Evolutionary conservation across 1,140 invertebrate species (phyloP).

Genomic region (Ips typographus): DNA sequence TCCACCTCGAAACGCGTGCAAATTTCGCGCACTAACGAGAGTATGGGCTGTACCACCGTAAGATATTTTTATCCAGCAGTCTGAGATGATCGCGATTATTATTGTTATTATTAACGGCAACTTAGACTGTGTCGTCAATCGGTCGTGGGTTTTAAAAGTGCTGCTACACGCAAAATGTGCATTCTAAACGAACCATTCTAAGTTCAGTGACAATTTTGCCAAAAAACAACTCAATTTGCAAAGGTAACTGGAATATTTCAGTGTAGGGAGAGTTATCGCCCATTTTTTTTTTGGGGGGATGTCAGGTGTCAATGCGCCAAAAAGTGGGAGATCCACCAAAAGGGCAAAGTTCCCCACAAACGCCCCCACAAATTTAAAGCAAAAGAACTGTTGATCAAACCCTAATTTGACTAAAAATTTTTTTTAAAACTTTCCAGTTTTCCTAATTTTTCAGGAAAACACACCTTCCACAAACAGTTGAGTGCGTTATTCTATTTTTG

Average conservation of each 20-base stretch:
- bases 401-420: no score
- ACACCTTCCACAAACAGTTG: no score
- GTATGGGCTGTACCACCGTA: constrained; percentile 35
- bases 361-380: background rate
- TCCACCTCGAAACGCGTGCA: constrained; percentile 13
- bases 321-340: background rate
- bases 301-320: background rate
- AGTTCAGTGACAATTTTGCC: background rate
- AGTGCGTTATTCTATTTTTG: no score
- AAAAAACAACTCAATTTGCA: background rate
- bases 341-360: background rate
- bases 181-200: background rate
- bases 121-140: background rate
- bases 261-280: background rate
- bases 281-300: background rate
- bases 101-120: constrained; percentile 16
- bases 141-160: constrained; percentile 3
- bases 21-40: constrained; percentile 34
- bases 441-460: no score
- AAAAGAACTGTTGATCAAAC: no score
- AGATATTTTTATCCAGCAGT: constrained; percentile 28
- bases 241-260: background rate
- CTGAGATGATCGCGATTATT: constrained; percentile 7
- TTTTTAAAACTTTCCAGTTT: no score
- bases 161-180: background rate